Evolutionary conservation across 2,113 vertebrate genomes (phyloP).

Genomic region (Macquaria ambigua): DNA sequence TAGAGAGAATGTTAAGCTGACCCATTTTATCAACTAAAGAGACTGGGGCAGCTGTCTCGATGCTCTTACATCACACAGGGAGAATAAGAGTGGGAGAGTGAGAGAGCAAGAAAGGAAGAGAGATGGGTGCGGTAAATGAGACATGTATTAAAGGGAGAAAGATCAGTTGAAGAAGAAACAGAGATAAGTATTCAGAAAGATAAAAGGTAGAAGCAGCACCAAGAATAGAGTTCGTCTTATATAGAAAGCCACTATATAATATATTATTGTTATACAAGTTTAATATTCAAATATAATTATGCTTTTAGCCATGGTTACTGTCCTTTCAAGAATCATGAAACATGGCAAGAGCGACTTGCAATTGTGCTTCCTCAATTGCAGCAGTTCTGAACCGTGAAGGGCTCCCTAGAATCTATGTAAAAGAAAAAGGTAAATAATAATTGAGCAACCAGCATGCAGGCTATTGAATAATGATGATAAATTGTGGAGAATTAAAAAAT

Average conservation of each 20-base stretch:
- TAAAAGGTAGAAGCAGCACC: neutral
- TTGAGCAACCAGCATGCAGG: too few relatives aligned
- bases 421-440: too few relatives aligned
- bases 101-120: slow-evolving; percentile 9
- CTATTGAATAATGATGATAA: neutral
- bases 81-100: slow-evolving; percentile 26
- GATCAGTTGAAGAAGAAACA: slow-evolving; percentile 22
- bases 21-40: slow-evolving; percentile 74
- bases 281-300: too few relatives aligned
- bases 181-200: slow-evolving; percentile 13
- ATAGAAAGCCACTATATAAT: too few relatives aligned
- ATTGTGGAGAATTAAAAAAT: neutral
- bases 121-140: slow-evolving; percentile 13
- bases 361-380: too few relatives aligned
- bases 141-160: slow-evolving; percentile 24
- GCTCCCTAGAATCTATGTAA: too few relatives aligned
- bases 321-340: too few relatives aligned
- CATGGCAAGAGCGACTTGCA: too few relatives aligned
- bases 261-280: too few relatives aligned
- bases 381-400: too few relatives aligned
- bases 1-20: slow-evolving; percentile 55
- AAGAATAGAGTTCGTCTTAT: too few relatives aligned
- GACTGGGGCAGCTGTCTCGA: slow-evolving; percentile 53
- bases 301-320: too few relatives aligned
- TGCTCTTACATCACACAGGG: slow-evolving; percentile 58